Evolutionary conservation across 2,113 vertebrate species (phyloP).

Genomic region (Mohoua ochrocephala): DNA sequence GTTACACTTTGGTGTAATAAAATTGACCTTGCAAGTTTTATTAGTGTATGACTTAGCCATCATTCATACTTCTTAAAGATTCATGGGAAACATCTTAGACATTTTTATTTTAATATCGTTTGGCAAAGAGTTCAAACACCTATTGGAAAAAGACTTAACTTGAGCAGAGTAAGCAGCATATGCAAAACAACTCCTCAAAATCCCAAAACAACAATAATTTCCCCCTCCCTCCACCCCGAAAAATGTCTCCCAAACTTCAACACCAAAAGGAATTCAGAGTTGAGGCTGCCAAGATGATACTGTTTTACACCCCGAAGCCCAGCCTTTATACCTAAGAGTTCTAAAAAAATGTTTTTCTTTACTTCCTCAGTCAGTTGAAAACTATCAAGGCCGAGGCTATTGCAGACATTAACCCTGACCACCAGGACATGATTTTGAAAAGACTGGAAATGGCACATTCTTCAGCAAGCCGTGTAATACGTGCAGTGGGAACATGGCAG

Average conservation of each 20-base stretch:
- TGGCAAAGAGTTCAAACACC: background rate
- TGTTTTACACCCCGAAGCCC: background rate
- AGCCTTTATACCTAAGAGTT: background rate
- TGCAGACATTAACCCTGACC: background rate
- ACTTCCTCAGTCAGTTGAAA: background rate
- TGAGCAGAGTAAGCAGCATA: background rate
- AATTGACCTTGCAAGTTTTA: constrained; percentile 9
- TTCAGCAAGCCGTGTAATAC: background rate
- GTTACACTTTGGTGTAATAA: background rate
- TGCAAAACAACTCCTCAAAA: background rate
- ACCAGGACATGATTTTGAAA: background rate
- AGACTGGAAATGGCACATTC: background rate
- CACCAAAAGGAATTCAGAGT: background rate
- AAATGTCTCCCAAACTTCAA: background rate
- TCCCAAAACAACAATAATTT: background rate
- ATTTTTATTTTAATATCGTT: background rate
- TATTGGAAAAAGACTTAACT: background rate
- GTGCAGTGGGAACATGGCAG: background rate
- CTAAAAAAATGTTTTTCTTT: background rate
- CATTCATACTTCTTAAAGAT: background rate
- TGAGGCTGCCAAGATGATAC: background rate
- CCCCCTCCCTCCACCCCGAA: background rate
- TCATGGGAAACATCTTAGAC: background rate
- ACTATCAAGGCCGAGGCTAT: background rate
- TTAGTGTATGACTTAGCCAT: background rate